These are phyloP conservation scores for Drosophila suzukii DNA, from an alignment of 1,140 invertebrate genomes.

Conservation along the genomic window DNA sequence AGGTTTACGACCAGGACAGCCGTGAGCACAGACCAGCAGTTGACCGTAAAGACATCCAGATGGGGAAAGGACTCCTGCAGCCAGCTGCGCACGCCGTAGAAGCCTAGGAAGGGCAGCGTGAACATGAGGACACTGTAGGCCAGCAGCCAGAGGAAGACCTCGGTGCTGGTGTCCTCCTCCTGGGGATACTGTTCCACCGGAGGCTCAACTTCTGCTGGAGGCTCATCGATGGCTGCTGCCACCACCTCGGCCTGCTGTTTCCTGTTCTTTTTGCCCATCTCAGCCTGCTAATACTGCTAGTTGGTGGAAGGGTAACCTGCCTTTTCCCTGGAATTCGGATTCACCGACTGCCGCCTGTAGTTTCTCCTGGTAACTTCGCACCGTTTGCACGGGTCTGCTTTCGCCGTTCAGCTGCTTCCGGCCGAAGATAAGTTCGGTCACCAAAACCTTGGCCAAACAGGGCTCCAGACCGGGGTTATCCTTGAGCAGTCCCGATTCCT, in stretches of 20 bases:
- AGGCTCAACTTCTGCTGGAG: neutral
- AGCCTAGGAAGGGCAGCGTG: constrained; percentile 91
- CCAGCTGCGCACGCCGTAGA: constrained; percentile 88
- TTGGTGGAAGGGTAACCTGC: constrained; percentile 48
- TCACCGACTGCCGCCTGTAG: constrained; percentile 83
- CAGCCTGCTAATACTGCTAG: constrained; percentile 55
- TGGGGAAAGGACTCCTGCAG: constrained; percentile 87
- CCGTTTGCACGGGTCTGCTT: constrained; percentile 88
- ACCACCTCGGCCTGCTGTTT: constrained; percentile 21
- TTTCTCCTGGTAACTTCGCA: constrained; percentile 88
- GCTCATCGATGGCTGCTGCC: neutral
- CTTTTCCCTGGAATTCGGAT: constrained; percentile 47
- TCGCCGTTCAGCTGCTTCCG: constrained; percentile 88
- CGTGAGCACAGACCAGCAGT: constrained; percentile 90
- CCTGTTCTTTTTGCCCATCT: constrained; percentile 59
- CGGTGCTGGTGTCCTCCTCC: constrained; percentile 46
- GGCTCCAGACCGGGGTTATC: constrained; percentile 89
- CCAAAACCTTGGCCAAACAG: constrained; percentile 90
- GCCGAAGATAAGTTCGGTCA: constrained; percentile 93
- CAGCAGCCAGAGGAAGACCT: constrained; percentile 88
- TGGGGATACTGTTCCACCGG: constrained; percentile 4
- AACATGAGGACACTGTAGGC: constrained; percentile 94
- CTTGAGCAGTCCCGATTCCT: constrained; percentile 87
- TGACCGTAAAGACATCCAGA: constrained; percentile 87
- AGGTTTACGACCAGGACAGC: constrained; percentile 91